Conservation (phyloP, 2,888 invertebrate species). For the Autographa gamma region DNA sequence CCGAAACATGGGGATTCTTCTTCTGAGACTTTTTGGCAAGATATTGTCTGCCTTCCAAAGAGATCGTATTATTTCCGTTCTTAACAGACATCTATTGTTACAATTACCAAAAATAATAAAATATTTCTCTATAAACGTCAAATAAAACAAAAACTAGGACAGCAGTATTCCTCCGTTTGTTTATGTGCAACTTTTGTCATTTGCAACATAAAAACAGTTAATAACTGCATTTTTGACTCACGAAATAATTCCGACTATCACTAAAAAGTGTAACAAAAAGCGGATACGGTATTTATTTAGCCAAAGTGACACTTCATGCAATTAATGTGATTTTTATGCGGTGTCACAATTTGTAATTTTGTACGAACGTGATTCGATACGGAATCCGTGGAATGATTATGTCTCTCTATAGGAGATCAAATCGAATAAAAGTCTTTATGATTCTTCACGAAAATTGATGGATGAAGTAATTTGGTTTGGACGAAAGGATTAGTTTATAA, state of each 20-base stretch:
- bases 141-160: not conserved
- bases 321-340: conserved; percentile 45
- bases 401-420: not conserved
- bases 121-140: not conserved
- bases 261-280: conserved; percentile 50
- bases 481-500: too few relatives aligned
- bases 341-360: conserved; percentile 42
- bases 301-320: conserved; percentile 58
- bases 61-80: too few relatives aligned
- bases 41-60: too few relatives aligned
- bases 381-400: conserved; percentile 24
- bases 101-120: too few relatives aligned
- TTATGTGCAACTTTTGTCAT: conserved; percentile 27
- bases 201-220: conserved; percentile 43
- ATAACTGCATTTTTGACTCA: conserved; percentile 46
- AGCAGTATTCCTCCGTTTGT: not conserved
- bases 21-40: too few relatives aligned
- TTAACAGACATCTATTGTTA: too few relatives aligned
- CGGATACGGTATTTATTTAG: conserved; percentile 61
- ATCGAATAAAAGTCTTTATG: not conserved
- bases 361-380: conserved; percentile 24
- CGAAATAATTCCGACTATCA: conserved; percentile 31
- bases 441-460: not conserved
- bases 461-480: not conserved
- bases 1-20: too few relatives aligned